These are phyloP conservation scores for Diabrotica virgifera DNA, from an alignment of 1,140 invertebrate genomes.

Conservation along the genomic window DNA sequence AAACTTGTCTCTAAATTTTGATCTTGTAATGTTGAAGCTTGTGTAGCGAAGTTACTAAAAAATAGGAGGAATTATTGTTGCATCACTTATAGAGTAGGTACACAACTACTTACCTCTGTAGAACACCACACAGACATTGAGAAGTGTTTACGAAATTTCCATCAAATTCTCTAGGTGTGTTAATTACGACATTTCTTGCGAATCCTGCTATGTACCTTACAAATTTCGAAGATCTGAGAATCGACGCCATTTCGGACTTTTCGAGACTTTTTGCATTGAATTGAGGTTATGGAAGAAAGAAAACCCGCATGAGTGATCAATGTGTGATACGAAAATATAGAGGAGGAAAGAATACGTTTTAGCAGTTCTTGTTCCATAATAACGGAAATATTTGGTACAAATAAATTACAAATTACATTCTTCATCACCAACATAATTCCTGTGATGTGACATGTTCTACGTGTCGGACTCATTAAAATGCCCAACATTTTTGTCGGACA, in stretches of 20 bases:
- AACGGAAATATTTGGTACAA: too few relatives aligned
- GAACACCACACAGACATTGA: slow-evolving; percentile 49
- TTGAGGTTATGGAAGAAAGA: too few relatives aligned
- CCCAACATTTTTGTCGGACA: too few relatives aligned
- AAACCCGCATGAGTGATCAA: too few relatives aligned
- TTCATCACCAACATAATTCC: too few relatives aligned
- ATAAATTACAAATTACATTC: too few relatives aligned
- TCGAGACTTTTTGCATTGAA: too few relatives aligned
- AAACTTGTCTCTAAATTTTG: slow-evolving; percentile 62
- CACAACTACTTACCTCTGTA: slow-evolving; percentile 49
- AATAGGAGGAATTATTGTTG: slow-evolving; percentile 7
- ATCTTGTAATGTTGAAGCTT: slow-evolving; percentile 48
- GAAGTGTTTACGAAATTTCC: slow-evolving; percentile 50
- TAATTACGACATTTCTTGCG: slow-evolving; percentile 62
- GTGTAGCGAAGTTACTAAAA: slow-evolving; percentile 43
- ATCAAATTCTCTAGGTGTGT: slow-evolving; percentile 55
- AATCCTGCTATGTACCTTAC: slow-evolving; percentile 66
- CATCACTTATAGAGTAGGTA: slow-evolving; percentile 4
- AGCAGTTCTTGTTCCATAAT: too few relatives aligned
- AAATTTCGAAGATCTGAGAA: slow-evolving; percentile 66
- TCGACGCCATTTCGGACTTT: slow-evolving; percentile 56
- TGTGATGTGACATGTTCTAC: too few relatives aligned
- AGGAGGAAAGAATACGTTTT: too few relatives aligned
- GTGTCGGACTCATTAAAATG: too few relatives aligned
- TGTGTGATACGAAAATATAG: too few relatives aligned